phyloP scores from a whole-genome alignment of 2,888 invertebrate species.

The Orchesellides sinensis region DNA sequence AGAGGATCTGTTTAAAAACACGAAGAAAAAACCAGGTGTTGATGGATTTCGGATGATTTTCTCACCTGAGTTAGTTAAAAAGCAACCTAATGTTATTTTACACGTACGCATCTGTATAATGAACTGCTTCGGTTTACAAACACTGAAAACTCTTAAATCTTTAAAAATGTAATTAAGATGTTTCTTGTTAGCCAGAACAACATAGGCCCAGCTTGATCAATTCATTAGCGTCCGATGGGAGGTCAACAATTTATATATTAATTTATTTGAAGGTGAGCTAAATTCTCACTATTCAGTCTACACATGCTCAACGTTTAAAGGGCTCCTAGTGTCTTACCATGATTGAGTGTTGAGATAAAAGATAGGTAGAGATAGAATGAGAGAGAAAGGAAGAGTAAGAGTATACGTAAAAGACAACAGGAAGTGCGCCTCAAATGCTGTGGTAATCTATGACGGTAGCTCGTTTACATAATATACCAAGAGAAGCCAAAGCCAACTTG shows the following conservation, averaged over 20 bases:
- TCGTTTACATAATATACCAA: neutral
- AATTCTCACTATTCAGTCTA: neutral
- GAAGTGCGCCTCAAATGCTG: conserved; percentile 60
- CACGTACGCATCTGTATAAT: neutral
- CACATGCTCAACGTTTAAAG: neutral
- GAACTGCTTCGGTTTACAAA: no score
- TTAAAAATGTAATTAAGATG: no score
- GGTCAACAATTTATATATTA: conserved; percentile 11
- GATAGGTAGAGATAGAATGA: no score
- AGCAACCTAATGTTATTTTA: neutral
- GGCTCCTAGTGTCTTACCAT: neutral
- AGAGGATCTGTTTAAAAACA: neutral
- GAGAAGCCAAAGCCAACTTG: neutral
- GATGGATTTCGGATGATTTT: conserved; percentile 48
- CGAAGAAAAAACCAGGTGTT: conserved; percentile 41
- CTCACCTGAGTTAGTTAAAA: conserved; percentile 27
- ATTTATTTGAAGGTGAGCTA: neutral
- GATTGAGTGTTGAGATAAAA: neutral
- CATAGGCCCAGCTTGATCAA: neutral
- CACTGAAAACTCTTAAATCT: no score
- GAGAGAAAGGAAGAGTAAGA: neutral
- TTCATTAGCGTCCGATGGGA: neutral
- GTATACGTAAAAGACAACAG: conserved; percentile 31
- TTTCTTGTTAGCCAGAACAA: neutral
- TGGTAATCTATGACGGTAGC: neutral